Conservation (phyloP, 2,888 invertebrate genomes). For the Stenodera caucasica region DNA sequence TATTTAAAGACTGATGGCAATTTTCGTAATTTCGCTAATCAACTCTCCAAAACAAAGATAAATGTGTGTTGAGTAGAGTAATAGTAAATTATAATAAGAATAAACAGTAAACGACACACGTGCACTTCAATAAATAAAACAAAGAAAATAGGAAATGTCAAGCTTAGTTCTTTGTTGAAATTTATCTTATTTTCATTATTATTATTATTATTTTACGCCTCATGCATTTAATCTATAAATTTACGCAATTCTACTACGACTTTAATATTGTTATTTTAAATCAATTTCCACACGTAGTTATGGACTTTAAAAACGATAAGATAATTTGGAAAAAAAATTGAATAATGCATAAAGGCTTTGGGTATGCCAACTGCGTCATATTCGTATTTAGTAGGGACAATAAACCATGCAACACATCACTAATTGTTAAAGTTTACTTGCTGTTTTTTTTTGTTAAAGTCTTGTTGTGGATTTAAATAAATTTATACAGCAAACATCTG, state of each 20-base stretch:
- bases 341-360: neutral
- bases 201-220: neutral
- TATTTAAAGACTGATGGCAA: neutral
- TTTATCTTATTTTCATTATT: neutral
- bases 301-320: neutral
- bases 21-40: neutral
- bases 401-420: neutral
- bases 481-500: slow-evolving; percentile 11
- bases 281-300: neutral
- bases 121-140: slow-evolving; percentile 16
- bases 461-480: neutral
- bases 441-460: neutral
- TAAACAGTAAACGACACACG: slow-evolving; percentile 15
- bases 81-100: slow-evolving; percentile 1
- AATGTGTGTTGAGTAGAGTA: neutral
- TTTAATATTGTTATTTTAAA: neutral
- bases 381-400: neutral
- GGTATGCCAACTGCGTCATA: slow-evolving; percentile 3
- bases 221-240: neutral
- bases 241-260: neutral
- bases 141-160: slow-evolving; percentile 9
- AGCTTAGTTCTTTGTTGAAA: neutral
- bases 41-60: neutral
- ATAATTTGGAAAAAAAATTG: neutral
- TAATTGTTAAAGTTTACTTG: neutral